A percentile compares a stretch with the other conserved stretches of the same genome.
Conservation (phyloP, 2,888 invertebrate species). For the Lacanobia oleracea region DNA sequence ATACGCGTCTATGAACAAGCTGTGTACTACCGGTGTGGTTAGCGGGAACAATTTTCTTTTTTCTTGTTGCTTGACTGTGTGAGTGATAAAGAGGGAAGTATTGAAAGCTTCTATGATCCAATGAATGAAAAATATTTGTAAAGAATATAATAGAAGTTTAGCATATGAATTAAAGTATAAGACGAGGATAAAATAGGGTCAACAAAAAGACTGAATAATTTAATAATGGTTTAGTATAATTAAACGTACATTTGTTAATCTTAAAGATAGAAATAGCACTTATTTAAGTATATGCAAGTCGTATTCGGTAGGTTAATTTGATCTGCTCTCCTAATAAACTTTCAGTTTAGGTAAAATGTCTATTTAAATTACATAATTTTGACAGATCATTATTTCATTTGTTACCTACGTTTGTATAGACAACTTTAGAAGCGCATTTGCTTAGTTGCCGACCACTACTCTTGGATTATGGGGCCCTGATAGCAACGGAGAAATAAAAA, state of each 20-base stretch:
- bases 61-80: constrained; percentile 30
- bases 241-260: background rate
- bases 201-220: constrained; percentile 10
- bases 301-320: background rate
- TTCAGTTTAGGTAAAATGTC: too few species aligned
- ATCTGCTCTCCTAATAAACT: background rate
- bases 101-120: constrained; percentile 7
- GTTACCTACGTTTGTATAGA: background rate
- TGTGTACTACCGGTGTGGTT: constrained; percentile 61
- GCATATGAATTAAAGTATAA: background rate
- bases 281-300: background rate
- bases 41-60: constrained; percentile 54
- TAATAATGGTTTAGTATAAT: constrained; percentile 1
- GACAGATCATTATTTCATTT: background rate
- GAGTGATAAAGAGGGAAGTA: constrained; percentile 40
- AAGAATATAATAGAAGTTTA: background rate
- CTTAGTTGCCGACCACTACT: background rate
- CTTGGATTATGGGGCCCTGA: constrained; percentile 9
- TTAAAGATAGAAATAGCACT: background rate
- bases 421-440: background rate
- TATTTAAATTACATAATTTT: background rate
- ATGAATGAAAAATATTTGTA: constrained; percentile 18
- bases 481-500: background rate
- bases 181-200: background rate
- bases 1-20: constrained; percentile 66